A percentile compares a stretch with the other conserved stretches of the same genome.
Conservation (phyloP, 2,888 invertebrate species). For the Bellardia pandia region DNA sequence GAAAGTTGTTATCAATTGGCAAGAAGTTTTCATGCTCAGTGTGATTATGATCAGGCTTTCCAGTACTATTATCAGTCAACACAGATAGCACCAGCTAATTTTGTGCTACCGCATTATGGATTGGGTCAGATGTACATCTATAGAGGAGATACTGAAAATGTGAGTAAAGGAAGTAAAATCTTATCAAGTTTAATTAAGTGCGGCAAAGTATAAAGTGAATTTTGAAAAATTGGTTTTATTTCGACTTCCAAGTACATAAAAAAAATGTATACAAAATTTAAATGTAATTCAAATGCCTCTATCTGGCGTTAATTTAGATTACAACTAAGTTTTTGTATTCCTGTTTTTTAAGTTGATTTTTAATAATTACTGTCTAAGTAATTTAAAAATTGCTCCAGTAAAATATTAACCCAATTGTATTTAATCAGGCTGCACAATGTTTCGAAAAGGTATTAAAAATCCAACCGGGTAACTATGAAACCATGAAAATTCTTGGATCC, state of each 20-base stretch:
- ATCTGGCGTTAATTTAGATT: no score
- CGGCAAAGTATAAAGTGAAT: no score
- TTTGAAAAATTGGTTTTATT: no score
- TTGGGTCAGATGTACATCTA: conserved; percentile 99
- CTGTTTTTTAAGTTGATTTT: no score
- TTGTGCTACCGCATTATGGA: conserved; percentile 98
- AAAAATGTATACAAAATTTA: no score
- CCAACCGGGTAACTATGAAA: conserved; percentile 99
- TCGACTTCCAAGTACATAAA: no score
- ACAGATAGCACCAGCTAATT: conserved; percentile 97
- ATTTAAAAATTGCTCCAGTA: no score
- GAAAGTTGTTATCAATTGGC: conserved; percentile 99
- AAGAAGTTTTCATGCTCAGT: conserved; percentile 97
- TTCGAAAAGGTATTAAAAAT: conserved; percentile 99
- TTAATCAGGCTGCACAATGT: conserved; percentile 94
- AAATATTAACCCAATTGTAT: not conserved
- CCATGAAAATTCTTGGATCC: conserved; percentile 99
- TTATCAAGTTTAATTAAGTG: no score
- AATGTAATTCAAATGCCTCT: no score
- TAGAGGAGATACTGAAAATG: conserved; percentile 96
- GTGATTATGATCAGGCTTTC: conserved; percentile 98
- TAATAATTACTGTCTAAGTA: no score
- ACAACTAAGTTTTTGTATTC: no score
- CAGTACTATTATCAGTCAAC: conserved; percentile 99
- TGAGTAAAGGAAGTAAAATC: conserved; percentile 84